A percentile compares a stretch with the other conserved stretches of the same genome.
phyloP scores from a whole-genome alignment of 2,113 vertebrate genomes.

The Protobothrops flavoviridis region DNA sequence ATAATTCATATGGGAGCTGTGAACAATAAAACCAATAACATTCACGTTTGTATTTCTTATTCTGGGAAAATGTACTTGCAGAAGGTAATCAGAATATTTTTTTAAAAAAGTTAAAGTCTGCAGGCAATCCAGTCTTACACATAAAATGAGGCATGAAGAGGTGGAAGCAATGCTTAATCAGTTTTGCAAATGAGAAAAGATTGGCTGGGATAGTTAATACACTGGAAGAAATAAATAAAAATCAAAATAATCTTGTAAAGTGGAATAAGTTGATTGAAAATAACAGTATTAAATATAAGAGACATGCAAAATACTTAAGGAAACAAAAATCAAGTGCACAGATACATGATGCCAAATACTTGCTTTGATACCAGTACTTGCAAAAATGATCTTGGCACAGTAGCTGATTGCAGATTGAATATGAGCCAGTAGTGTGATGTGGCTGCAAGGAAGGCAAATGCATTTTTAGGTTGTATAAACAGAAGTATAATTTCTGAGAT shows the following conservation, averaged over 20 bases:
- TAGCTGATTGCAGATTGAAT: neutral
- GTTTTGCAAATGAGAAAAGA: neutral
- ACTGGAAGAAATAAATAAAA: neutral
- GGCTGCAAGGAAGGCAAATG: neutral
- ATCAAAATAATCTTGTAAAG: neutral
- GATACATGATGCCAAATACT: neutral
- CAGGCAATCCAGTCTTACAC: neutral
- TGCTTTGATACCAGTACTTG: neutral
- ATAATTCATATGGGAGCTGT: neutral
- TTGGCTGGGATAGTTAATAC: neutral
- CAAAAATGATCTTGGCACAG: neutral
- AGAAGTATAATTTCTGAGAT: neutral
- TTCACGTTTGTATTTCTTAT: neutral
- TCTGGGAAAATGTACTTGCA: neutral
- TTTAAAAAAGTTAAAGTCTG: neutral
- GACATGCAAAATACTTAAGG: neutral
- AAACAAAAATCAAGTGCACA: neutral
- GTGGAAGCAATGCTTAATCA: neutral
- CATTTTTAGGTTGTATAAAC: neutral
- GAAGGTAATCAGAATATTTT: neutral
- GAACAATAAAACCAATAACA: neutral
- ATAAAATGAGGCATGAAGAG: neutral
- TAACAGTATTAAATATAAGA: neutral
- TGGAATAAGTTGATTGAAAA: neutral
- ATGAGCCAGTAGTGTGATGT: neutral